Base-by-base conservation (phyloP, 2,113 vertebrate species). In the Hypomesus transpacificus region DNA sequence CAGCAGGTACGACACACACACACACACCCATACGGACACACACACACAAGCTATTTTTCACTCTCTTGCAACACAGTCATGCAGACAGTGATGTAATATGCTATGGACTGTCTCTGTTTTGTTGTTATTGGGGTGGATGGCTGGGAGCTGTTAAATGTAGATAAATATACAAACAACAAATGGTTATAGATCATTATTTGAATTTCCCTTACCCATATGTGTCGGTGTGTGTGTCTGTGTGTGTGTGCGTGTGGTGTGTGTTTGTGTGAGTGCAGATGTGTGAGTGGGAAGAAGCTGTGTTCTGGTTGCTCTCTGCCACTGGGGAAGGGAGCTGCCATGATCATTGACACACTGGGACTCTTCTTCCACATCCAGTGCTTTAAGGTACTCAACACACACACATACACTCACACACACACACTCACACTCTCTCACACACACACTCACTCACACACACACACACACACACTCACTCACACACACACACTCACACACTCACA, bases 341-440 rank as follows among this genome's bases (percentile, higher is more conserved):
- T 97, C 77, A 98, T 99, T 3, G 95, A 99, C 81, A 96, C 94
- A 0, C 93, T 98, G 0, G 90, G 92, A 39, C 94, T 99, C 68
- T 98, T 93, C 86, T 99, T 98, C 87, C 97, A 99, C 86, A 92
- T 98, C 75, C 94, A 96, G 84, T 99, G 97, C 92, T 99, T 99
- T 78, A 94, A 94, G 94, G 97, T 98, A 90, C 11, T 46, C 14
- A 54, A 26, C 5, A 22, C 26, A 5, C 13, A 56, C 16, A 51
- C 16, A 20, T 39, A 39, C 26, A 34, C 60, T 54, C 57, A 52
- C 31, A 62, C 69, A 62, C 34, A 60, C 57, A 13, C 3, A 64
- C 14, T 6, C 56, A 21, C 46, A 53, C n/a, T n/a, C n/a, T n/a
- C n/a, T n/a, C 13, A 56, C 16, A 51, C 16, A 20, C 56, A 39